phyloP scores from a whole-genome alignment of 2,888 invertebrate species.

The Cetonia aurata region DNA sequence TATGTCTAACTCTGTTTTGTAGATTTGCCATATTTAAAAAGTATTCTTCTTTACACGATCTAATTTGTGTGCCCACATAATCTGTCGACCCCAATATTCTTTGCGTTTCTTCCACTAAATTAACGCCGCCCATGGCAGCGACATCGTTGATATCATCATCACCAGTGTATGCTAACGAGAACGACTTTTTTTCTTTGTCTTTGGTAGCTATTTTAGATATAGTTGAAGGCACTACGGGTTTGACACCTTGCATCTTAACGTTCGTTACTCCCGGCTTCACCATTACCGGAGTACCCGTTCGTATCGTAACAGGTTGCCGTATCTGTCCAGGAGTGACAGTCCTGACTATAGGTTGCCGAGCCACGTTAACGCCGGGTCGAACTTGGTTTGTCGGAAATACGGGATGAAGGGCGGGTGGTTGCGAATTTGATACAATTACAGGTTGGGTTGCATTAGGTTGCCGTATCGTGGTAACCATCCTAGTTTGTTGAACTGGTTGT shows the following conservation, averaged over 20 bases:
- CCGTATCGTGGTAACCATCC: slow-evolving; percentile 64
- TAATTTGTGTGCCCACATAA: slow-evolving; percentile 80
- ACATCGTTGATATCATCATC: slow-evolving; percentile 99
- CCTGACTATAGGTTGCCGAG: slow-evolving; percentile 59
- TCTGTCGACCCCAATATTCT: slow-evolving; percentile 89
- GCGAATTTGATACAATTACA: slow-evolving; percentile 64
- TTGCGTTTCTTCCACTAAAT: slow-evolving; percentile 95
- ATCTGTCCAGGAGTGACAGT: slow-evolving; percentile 54
- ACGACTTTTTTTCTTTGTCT: slow-evolving; percentile 82
- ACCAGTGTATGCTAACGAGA: slow-evolving; percentile 72
- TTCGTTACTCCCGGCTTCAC: slow-evolving; percentile 62
- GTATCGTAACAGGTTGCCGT: slow-evolving; percentile 61
- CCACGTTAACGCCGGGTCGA: slow-evolving; percentile 56
- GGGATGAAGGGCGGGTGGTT: slow-evolving; percentile 66
- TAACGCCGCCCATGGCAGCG: slow-evolving; percentile 99
- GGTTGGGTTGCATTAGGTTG: slow-evolving; percentile 58
- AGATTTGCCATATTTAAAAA: slow-evolving; percentile 84
- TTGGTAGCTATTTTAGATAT: slow-evolving; percentile 72
- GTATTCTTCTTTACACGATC: slow-evolving; percentile 94
- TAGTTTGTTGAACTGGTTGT: slow-evolving; percentile 59
- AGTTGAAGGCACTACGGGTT: slow-evolving; percentile 71
- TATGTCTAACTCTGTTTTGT: slow-evolving; percentile 81
- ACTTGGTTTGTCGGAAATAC: slow-evolving; percentile 59
- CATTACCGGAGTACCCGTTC: slow-evolving; percentile 61
- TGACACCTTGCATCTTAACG: slow-evolving; percentile 66